Evolutionary conservation across 2,113 vertebrate species (phyloP).

Genomic region (Tragelaphus scriptus): DNA sequence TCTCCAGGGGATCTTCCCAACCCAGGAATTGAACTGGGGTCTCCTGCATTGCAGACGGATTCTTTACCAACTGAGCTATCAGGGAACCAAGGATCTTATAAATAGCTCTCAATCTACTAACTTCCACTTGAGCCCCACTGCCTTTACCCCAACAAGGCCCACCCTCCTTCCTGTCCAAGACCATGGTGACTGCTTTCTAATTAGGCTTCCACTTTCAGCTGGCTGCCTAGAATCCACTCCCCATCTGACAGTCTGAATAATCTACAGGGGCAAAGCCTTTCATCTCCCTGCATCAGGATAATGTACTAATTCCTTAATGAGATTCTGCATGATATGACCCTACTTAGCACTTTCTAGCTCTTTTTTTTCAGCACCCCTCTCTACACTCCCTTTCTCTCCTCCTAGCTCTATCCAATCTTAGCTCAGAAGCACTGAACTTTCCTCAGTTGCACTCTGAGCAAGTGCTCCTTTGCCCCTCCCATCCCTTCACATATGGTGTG

Average conservation of each 20-base stretch:
- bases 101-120: neutral
- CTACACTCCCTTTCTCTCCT: neutral
- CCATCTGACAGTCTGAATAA: neutral
- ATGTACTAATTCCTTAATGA: neutral
- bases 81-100: neutral
- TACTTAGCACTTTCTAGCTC: neutral
- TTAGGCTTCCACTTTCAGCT: neutral
- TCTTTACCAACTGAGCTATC: neutral
- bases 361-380: neutral
- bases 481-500: neutral
- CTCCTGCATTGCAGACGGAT: neutral
- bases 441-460: accelerated
- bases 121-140: neutral
- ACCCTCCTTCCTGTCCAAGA: neutral
- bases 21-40: neutral
- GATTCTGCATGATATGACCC: neutral
- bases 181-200: neutral
- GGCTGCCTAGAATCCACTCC: neutral
- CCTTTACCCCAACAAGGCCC: too few species aligned
- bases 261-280: neutral
- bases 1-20: neutral
- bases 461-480: too few species aligned
- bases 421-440: neutral
- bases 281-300: neutral
- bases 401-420: neutral